Percentiles rank a stretch among this genome's conserved stretches.
phyloP scores from a whole-genome alignment of 2,888 invertebrate genomes.

The Taenaris catops region DNA sequence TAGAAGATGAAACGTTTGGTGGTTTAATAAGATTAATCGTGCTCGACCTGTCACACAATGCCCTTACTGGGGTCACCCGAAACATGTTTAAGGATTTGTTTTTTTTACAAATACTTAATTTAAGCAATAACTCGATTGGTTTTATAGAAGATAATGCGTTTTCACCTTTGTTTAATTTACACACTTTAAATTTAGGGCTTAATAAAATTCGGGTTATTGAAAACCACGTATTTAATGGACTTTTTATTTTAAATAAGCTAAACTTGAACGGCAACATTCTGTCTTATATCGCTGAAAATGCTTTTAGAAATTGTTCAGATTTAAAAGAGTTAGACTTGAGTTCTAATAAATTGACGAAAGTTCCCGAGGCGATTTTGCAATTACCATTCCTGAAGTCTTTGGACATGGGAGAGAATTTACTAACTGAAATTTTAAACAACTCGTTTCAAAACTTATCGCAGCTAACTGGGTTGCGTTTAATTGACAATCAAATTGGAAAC shows the following conservation, averaged over 20 bases:
- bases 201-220: slow-evolving; percentile 90
- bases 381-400: slow-evolving; percentile 91
- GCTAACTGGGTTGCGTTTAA: slow-evolving; percentile 91
- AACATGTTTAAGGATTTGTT: slow-evolving; percentile 92
- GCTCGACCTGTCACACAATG: slow-evolving; percentile 91
- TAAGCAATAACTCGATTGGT: slow-evolving; percentile 91
- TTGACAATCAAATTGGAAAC: slow-evolving; percentile 94
- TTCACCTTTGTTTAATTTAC: slow-evolving; percentile 91
- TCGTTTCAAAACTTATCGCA: slow-evolving; percentile 92
- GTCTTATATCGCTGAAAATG: slow-evolving; percentile 86
- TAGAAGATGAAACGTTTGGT: slow-evolving; percentile 92
- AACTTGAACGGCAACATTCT: slow-evolving; percentile 92
- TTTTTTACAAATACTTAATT: slow-evolving; percentile 91
- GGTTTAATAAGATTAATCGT: slow-evolving; percentile 92
- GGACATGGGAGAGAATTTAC: slow-evolving; percentile 95
- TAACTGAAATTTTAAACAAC: slow-evolving; percentile 89
- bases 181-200: slow-evolving; percentile 92
- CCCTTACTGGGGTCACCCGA: slow-evolving; percentile 87
- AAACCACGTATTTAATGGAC: slow-evolving; percentile 89
- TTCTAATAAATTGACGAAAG: slow-evolving; percentile 89
- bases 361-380: slow-evolving; percentile 92
- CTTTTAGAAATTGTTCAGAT: slow-evolving; percentile 93
- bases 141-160: slow-evolving; percentile 93
- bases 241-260: slow-evolving; percentile 90
- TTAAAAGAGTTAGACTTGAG: slow-evolving; percentile 94